These are phyloP conservation scores for Xenopus laevis DNA, from an alignment of 2,113 vertebrate species.

Conservation along the genomic window DNA sequence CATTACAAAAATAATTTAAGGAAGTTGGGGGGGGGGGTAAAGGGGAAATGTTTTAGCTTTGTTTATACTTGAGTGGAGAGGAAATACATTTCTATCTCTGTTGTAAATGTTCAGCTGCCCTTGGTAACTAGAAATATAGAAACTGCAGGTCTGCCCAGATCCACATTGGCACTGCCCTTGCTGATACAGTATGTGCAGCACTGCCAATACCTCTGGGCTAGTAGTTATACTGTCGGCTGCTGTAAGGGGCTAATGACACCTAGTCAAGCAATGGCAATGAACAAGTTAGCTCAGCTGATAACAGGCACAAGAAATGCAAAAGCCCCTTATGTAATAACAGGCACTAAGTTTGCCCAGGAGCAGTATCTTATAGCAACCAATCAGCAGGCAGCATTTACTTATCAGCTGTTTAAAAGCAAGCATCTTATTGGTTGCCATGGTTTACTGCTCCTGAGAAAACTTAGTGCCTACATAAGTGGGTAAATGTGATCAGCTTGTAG, in stretches of 20 bases:
- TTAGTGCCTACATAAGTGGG: no score
- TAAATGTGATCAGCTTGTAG: no score
- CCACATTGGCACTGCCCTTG: conserved; percentile 52
- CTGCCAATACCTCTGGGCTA: not conserved
- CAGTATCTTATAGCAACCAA: no score
- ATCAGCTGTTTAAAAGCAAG: no score
- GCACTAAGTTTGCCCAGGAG: no score
- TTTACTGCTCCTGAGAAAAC: no score
- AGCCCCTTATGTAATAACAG: no score
- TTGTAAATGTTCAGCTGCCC: not conserved
- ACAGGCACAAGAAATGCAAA: not conserved
- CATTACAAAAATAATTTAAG: conserved; percentile 97
- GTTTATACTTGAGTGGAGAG: conserved; percentile 52
- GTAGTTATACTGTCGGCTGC: not conserved
- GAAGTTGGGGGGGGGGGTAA: conserved; percentile 58
- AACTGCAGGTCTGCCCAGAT: conserved; percentile 53
- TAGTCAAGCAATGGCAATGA: not conserved
- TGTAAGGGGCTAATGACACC: not conserved
- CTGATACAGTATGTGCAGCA: conserved; percentile 61
- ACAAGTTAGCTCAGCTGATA: not conserved
- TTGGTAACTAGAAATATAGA: conserved; percentile 43
- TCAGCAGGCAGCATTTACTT: no score
- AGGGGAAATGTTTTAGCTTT: conserved; percentile 58
- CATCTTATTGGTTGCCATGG: no score
- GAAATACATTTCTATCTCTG: conserved; percentile 30